Evolutionary conservation across 2,888 invertebrate species (phyloP), one percentile per base, ranked within the genome.

Genomic region (Halocaridina rubra): DNA sequence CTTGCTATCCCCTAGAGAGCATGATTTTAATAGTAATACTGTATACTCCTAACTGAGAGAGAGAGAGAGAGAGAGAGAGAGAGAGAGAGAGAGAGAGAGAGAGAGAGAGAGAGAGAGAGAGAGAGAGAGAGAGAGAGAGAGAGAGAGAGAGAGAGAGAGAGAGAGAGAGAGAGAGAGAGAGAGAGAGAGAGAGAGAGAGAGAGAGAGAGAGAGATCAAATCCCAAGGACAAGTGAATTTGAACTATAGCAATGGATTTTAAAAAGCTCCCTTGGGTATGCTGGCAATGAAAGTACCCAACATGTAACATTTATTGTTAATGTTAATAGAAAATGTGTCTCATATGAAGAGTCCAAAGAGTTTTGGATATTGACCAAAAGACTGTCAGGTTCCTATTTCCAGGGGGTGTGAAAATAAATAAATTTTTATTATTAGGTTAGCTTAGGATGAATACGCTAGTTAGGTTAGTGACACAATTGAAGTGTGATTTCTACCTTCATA

Each of bases 61-160:
- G 10, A 22, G 13, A 3, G 27, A 67, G 19, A 13, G 22, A 13
- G 22, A 67, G 67, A 67, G 67, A 19, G 67, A 67, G 2, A 5
- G 67, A 22, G 24, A 67, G 67, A 22, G 24, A 67, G 67, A 61
- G 61, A 61, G 61, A 46, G 61, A 61, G 61, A 61, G 61, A 61
- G 61, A 61, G 61, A 61, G 61, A 61, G 61, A 22, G 67, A 67
- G 67, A 67, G 67, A 67, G 67, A 13, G 67, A 22, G 67, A 22
- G 24, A 22, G 67, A 13, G 67, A 22, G 67, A 67, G 67, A 22
- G 67, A 39, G 39, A 39, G 61, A 39, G 39, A 39, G 39, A 39
- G 39, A 39, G 39, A 39, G 39, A 39, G 39, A 39, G 39, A 39
- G 39, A 39, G 39, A 39, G 13, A 13, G 13, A 13, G 13, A 13